These are phyloP conservation scores for Eupithecia vulgata DNA, from an alignment of 2,888 invertebrate genomes.

Conservation along the genomic window DNA sequence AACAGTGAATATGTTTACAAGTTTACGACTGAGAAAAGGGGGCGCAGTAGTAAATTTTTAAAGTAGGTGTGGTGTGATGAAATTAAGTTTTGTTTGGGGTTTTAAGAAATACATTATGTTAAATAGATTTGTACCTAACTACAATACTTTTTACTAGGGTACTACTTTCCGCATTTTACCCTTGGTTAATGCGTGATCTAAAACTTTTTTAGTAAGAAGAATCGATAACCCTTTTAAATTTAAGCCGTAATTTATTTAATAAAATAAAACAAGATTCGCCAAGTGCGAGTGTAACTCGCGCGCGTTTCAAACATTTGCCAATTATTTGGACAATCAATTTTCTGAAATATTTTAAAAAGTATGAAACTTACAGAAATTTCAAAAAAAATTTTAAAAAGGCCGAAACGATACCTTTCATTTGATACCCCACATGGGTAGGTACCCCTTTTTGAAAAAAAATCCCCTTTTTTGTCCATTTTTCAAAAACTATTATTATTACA, in stretches of 20 bases:
- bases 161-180: background rate
- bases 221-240: background rate
- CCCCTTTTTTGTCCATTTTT: too few species aligned
- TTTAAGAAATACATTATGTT: background rate
- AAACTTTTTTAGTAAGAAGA: background rate
- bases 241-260: background rate
- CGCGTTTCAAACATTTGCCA: too few species aligned
- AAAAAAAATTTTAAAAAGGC: too few species aligned
- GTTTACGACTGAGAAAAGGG: constrained; percentile 16
- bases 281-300: too few species aligned
- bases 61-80: constrained; percentile 2
- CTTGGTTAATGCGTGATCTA: background rate
- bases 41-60: background rate
- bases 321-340: too few species aligned
- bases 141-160: background rate
- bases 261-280: too few species aligned
- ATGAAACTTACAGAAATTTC: too few species aligned
- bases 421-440: too few species aligned
- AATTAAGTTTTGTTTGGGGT: background rate
- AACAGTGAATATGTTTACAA: constrained; percentile 10
- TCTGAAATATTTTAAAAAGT: too few species aligned
- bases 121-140: background rate
- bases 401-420: too few species aligned
- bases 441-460: too few species aligned
- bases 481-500: too few species aligned